Evolutionary conservation across 2,888 invertebrate species (phyloP).

Genomic region (Pharmacophagus antenor): DNA sequence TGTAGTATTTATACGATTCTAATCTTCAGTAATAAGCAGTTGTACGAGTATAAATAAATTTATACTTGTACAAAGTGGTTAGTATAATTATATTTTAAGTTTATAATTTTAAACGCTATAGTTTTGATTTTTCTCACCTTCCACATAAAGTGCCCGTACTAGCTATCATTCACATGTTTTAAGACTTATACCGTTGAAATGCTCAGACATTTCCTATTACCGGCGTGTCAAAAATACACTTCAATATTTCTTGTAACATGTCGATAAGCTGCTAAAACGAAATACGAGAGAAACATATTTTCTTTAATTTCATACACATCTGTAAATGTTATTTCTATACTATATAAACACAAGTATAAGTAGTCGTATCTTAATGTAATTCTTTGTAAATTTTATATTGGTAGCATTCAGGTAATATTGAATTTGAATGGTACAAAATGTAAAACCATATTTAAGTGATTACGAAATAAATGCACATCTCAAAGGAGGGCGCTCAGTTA

Average conservation of each 20-base stretch:
- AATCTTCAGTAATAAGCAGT: background rate
- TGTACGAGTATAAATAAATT: background rate
- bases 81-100: too few relatives aligned
- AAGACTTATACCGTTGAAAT: conserved; percentile 5
- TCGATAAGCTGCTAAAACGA: conserved; percentile 18
- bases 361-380: too few relatives aligned
- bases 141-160: background rate
- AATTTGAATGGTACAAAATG: too few relatives aligned
- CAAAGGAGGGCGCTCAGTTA: too few relatives aligned
- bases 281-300: conserved; percentile 10
- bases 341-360: too few relatives aligned
- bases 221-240: conserved; percentile 17
- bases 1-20: too few relatives aligned
- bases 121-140: background rate
- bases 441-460: too few relatives aligned
- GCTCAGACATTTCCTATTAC: conserved; percentile 19
- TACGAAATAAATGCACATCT: too few relatives aligned
- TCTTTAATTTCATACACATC: background rate
- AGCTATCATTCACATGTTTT: background rate
- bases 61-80: background rate
- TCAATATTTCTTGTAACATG: conserved; percentile 15
- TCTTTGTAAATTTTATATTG: too few relatives aligned
- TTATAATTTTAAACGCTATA: too few relatives aligned
- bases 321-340: background rate
- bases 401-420: too few relatives aligned